Conservation (phyloP, 2,888 invertebrate species). For the Drosophila setosimentum region DNA sequence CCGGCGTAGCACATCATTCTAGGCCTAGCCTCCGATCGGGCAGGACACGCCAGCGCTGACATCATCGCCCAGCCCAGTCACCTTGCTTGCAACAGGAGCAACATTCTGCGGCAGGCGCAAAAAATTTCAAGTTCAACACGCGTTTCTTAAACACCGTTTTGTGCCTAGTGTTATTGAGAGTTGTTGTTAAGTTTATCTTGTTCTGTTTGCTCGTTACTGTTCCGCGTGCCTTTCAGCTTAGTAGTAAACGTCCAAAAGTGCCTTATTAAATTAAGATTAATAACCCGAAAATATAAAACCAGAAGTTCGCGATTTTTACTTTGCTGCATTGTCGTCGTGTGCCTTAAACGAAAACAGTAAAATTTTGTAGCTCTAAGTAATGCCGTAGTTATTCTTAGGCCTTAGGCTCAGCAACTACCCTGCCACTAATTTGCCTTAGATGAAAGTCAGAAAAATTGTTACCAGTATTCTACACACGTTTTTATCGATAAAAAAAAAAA, state of each 20-base stretch:
- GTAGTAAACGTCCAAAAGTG: conserved; percentile 52
- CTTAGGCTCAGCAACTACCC: conserved; percentile 48
- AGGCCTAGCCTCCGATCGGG: conserved; percentile 86
- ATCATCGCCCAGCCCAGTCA: conserved; percentile 32
- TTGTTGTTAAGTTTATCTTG: conserved; percentile 61
- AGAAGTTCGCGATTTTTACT: conserved; percentile 33
- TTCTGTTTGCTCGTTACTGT: conserved; percentile 32
- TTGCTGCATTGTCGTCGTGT: conserved; percentile 62
- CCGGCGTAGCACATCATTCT: conserved; percentile 85
- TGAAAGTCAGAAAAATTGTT: conserved; percentile 47
- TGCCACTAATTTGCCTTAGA: conserved; percentile 76
- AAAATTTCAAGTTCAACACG: conserved; percentile 42
- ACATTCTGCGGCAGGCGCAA: conserved; percentile 2
- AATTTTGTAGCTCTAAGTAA: conserved; percentile 24
- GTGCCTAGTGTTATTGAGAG: conserved; percentile 60
- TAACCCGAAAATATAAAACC: conserved; percentile 4
- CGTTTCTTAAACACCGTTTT: conserved; percentile 61
- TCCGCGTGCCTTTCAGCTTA: conserved; percentile 51
- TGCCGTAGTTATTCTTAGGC: conserved; percentile 30
- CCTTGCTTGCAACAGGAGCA: conserved; percentile 27
- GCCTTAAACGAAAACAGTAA: conserved; percentile 56
- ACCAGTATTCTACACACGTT: conserved; percentile 45
- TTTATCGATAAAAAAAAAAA: conserved; percentile 37
- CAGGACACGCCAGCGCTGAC: conserved; percentile 81
- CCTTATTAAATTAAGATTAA: conserved; percentile 43